A percentile compares a stretch with the other conserved stretches of the same genome.
These are phyloP conservation scores for Hirtodrosophila cameraria DNA, from an alignment of 2,888 invertebrate species.

Conservation along the genomic window DNA sequence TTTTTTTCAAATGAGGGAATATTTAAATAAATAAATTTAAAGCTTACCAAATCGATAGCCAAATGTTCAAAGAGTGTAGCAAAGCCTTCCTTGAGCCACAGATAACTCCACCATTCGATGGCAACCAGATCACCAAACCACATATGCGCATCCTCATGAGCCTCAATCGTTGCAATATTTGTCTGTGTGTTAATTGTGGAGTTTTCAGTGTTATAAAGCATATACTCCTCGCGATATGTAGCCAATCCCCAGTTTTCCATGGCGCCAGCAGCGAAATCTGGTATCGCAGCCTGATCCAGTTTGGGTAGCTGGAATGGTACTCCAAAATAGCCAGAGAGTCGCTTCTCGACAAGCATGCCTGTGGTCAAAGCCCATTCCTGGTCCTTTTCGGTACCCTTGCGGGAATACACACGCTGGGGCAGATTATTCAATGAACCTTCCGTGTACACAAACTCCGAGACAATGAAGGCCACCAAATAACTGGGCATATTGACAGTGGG, in stretches of 20 bases:
- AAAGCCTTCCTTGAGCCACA: slow-evolving; percentile 88
- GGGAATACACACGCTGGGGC: slow-evolving; percentile 88
- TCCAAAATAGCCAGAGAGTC: slow-evolving; percentile 88
- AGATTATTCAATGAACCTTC: slow-evolving; percentile 85
- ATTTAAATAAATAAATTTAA: too few species aligned
- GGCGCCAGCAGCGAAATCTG: slow-evolving; percentile 93
- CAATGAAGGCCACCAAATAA: slow-evolving; percentile 92
- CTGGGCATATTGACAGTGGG: slow-evolving; percentile 89
- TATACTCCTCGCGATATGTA: slow-evolving; percentile 89
- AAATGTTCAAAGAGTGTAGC: slow-evolving; percentile 84
- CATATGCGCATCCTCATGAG: slow-evolving; percentile 86
- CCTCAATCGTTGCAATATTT: slow-evolving; percentile 86
- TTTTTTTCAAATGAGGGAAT: too few species aligned
- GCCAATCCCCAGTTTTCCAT: slow-evolving; percentile 97
- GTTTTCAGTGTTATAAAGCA: slow-evolving; percentile 75
- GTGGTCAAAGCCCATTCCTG: slow-evolving; percentile 90
- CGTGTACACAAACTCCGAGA: slow-evolving; percentile 86
- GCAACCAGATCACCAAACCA: slow-evolving; percentile 88
- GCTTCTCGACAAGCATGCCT: slow-evolving; percentile 86
- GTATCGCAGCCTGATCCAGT: slow-evolving; percentile 93
- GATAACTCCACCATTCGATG: slow-evolving; percentile 86
- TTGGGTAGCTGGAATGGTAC: slow-evolving; percentile 88
- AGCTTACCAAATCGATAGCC: slow-evolving; percentile 74
- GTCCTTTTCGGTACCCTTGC: slow-evolving; percentile 85
- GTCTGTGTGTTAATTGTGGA: slow-evolving; percentile 79